phyloP scores from a whole-genome alignment of 2,113 vertebrate species.

The Smithornis capensis region DNA sequence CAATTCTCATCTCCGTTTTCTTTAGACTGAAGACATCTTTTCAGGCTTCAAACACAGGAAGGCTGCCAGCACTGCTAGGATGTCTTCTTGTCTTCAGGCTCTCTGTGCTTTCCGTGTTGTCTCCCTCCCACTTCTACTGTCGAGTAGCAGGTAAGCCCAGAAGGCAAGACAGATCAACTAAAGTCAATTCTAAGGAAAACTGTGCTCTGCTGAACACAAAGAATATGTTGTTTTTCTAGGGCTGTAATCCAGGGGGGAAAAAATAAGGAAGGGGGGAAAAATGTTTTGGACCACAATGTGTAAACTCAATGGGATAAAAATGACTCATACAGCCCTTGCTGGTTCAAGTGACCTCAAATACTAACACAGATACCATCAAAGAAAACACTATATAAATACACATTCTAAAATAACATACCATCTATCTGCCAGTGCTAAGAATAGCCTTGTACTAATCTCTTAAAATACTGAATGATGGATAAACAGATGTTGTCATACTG shows the following conservation, averaged over 20 bases:
- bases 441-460: not conserved
- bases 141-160: not conserved
- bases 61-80: not conserved
- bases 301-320: not conserved
- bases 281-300: not conserved
- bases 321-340: not conserved
- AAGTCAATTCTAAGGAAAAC: not conserved
- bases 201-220: not conserved
- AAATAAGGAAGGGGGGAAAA: not conserved
- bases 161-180: conserved; percentile 14
- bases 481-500: conserved; percentile 1
- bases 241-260: not conserved
- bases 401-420: conserved; percentile 9
- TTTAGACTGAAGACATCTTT: not conserved
- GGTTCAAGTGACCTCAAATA: conserved; percentile 10
- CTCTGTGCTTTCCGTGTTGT: not conserved
- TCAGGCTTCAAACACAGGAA: not conserved
- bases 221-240: not conserved
- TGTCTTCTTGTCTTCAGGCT: not conserved
- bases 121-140: not conserved
- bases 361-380: conserved; percentile 8
- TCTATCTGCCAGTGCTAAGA: conserved; percentile 17
- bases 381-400: conserved; percentile 24
- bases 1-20: not conserved
- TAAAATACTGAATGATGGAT: conserved; percentile 18